Conservation (phyloP, 2,888 invertebrate genomes). For the Trypoxylon attenuatum region DNA sequence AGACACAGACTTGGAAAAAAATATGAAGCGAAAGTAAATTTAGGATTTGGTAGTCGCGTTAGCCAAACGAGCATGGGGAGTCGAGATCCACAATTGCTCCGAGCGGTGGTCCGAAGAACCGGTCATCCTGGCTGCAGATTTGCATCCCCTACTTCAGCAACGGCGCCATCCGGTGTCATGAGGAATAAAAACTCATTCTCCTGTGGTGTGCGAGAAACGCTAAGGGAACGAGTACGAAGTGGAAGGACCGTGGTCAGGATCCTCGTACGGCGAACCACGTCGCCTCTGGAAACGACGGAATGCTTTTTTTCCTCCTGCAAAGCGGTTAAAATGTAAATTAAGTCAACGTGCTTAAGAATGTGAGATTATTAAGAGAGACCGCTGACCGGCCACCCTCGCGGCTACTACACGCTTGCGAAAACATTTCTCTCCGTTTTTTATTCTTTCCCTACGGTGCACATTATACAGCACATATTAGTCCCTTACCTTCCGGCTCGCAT, state of each 20-base stretch:
- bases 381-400: conserved; percentile 36
- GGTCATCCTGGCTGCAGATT: conserved; percentile 37
- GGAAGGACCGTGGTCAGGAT: conserved; percentile 10
- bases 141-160: conserved; percentile 36
- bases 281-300: conserved; percentile 47
- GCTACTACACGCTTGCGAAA: conserved; percentile 47
- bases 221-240: not conserved
- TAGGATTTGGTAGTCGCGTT: not conserved
- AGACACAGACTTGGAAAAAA: too few species aligned
- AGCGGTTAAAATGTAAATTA: conserved; percentile 68
- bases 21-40: too few species aligned
- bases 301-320: conserved; percentile 32
- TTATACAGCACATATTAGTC: conserved; percentile 53
- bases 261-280: conserved; percentile 5
- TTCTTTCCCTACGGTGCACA: conserved; percentile 27
- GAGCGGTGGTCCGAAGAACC: conserved; percentile 26
- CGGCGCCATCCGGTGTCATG: conserved; percentile 45
- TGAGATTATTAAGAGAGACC: conserved; percentile 60
- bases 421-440: conserved; percentile 48
- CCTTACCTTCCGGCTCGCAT: conserved; percentile 26
- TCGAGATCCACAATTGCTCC: conserved; percentile 1
- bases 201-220: conserved; percentile 27
- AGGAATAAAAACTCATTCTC: conserved; percentile 51
- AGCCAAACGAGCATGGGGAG: not conserved
- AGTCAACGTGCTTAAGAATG: conserved; percentile 65